Evolutionary conservation across 1,140 invertebrate genomes (phyloP), one percentile per base, ranked within the genome.

Genomic region (Idris sp.): DNA sequence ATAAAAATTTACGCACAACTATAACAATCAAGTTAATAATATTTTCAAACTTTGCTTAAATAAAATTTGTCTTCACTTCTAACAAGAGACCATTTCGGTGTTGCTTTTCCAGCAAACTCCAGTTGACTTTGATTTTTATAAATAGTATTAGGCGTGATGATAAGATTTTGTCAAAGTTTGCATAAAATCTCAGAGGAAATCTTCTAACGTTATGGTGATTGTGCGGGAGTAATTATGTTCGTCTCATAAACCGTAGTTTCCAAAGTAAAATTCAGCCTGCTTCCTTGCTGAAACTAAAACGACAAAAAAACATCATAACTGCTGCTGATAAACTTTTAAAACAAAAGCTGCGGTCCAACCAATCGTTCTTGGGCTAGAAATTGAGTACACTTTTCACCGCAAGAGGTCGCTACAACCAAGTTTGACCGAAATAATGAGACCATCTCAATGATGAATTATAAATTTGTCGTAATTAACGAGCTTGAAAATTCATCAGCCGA

Each of bases 401-500:
- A 54, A 14, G 46, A 35, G 22, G 13, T 15, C n/a, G 16, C 31
- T 38, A 53, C 48, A 46, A 46, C 30, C 0, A 5, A 10, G 15
- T 40, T 30, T 2, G 43, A 46, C 2, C 15, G 26, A 49, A 41
- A 49, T 49, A 49, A 49, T 41, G 41, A 62, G 4, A 30, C 38
- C 18, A 36, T 30, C 11, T 7, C 31, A n/a, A n/a, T n/a, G 40
- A 18, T 67, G 43, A 67, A 48, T 68, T 68, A 68, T 59, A 36
- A 59, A 51, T 68, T 68, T 10, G 53, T 2, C 8, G 46, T 71
- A 71, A 61, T 71, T 61, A 71, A 71, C 67, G 56, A 71, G 67
- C 67, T 69, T 53, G 38, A 43, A 69, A 69, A 69, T 59, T 69
- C 65, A 59, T 69, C 65, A 69, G 38, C 25, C 26, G 25, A 69